A percentile compares a stretch with the other conserved stretches of the same genome.
Evolutionary conservation across 1,140 invertebrate species (phyloP).

Genomic region (Caenorhabditis briggsae): DNA sequence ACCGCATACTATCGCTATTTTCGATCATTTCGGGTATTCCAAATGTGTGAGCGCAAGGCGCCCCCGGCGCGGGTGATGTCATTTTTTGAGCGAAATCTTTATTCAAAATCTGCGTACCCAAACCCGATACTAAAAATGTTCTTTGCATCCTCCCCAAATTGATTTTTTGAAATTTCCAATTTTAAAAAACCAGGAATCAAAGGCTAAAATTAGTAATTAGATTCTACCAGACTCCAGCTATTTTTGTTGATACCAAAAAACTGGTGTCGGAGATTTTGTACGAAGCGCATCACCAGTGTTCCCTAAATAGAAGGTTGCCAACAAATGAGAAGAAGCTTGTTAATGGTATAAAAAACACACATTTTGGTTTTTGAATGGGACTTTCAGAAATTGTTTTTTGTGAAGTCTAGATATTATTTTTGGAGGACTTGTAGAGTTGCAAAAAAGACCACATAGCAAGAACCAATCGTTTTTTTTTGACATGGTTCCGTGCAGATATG

Average conservation of each 20-base stretch:
- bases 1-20: conserved; percentile 27
- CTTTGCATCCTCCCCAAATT: background rate
- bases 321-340: background rate
- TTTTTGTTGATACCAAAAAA: conserved; percentile 12
- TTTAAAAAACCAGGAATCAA: background rate
- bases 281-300: conserved; percentile 3
- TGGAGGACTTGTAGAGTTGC: background rate
- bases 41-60: background rate
- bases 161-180: background rate
- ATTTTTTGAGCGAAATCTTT: conserved; percentile 24
- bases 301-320: conserved; percentile 8
- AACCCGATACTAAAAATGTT: background rate
- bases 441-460: background rate
- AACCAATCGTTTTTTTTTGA: conserved; percentile 10
- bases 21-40: conserved; percentile 24
- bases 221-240: background rate
- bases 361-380: background rate
- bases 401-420: background rate
- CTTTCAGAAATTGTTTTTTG: background rate
- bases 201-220: background rate
- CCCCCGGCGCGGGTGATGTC: background rate
- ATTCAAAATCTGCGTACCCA: conserved; percentile 2
- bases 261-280: background rate
- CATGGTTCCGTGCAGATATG: background rate
- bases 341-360: conserved; percentile 4